Conservation (phyloP, 2,113 vertebrate genomes). For the Malurus alboscapulatus region DNA sequence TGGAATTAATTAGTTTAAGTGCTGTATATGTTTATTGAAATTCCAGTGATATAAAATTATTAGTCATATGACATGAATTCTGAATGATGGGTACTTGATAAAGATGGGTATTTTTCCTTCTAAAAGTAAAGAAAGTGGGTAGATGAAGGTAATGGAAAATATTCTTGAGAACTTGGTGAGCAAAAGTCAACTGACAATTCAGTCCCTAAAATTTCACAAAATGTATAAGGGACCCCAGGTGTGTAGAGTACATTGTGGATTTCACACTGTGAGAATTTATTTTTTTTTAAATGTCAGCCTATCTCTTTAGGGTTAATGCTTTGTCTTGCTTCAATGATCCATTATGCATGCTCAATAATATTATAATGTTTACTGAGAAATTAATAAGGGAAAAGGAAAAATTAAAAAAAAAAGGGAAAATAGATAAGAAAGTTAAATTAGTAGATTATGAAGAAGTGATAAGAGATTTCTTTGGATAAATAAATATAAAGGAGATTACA, state of each 20-base stretch:
- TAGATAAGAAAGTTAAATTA: neutral
- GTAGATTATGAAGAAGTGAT: neutral
- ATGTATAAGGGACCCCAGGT: neutral
- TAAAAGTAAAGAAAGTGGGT: fast-evolving
- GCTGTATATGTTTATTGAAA: neutral
- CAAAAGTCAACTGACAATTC: neutral
- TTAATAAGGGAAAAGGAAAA: neutral
- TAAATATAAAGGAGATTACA: neutral
- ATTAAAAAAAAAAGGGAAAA: neutral
- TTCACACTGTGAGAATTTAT: neutral
- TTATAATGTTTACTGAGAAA: neutral
- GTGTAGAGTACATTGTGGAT: neutral
- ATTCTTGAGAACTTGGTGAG: neutral
- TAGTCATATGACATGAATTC: neutral
- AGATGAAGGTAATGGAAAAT: neutral
- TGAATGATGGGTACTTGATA: neutral
- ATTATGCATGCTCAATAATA: neutral
- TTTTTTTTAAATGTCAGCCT: neutral
- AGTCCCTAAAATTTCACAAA: neutral
- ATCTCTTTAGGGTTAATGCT: neutral
- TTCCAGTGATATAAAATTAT: neutral
- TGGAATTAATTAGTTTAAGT: neutral
- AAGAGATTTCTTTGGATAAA: neutral
- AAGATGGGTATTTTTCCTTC: neutral
- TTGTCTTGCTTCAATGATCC: neutral